Evolutionary conservation across 1,140 invertebrate species (phyloP), one percentile per base, ranked within the genome.

Genomic region (Drosophila takahashii): DNA sequence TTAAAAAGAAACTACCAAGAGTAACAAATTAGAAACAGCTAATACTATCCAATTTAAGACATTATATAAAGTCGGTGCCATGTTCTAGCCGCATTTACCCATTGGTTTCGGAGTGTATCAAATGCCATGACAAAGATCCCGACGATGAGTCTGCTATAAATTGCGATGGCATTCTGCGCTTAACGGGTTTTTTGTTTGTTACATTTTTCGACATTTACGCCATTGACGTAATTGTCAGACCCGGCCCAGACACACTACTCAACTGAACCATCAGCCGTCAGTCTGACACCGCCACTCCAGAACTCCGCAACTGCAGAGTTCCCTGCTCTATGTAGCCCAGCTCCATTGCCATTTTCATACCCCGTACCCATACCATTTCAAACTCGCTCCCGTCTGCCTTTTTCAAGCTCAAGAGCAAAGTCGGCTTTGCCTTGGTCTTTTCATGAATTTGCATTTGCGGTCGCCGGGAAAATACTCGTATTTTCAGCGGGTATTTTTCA

Each of bases 191-290:
- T 87, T 73, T 78, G 73, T 87, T 86, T 79, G 83, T 77, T 79
- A 89, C 79, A 83, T 87, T 87, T 79, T 60, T 69, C 69, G 75
- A 72, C 69, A 62, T 78, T 85, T 71, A 39, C 58, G 77, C 70
- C 77, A 86, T 86, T 86, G 79, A 86, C 84, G 84, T 89, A 86
- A 86, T 89, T 86, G 83, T 86, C 54, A 86, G 76, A 75, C 77
- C 47, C 76, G 71, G 57, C 57, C 64, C 83, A 85, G 83, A 85
- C 81, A 71, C 64, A 60, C 66, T 60, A 54, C 78, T 70, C 64
- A 76, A 41, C 64, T 51, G 60, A 66, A 65, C 48, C 69, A 42
- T 36, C 67, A 50, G 69, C 47, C 50, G 54, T 36, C 66, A 37
- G 69, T 59, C 69, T 60, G 53, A 52, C 62, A 26, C 32, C 34